These are phyloP conservation scores for Pseudochromis fuscus DNA, from an alignment of 2,797 vertebrate genomes.

Conservation along the genomic window DNA sequence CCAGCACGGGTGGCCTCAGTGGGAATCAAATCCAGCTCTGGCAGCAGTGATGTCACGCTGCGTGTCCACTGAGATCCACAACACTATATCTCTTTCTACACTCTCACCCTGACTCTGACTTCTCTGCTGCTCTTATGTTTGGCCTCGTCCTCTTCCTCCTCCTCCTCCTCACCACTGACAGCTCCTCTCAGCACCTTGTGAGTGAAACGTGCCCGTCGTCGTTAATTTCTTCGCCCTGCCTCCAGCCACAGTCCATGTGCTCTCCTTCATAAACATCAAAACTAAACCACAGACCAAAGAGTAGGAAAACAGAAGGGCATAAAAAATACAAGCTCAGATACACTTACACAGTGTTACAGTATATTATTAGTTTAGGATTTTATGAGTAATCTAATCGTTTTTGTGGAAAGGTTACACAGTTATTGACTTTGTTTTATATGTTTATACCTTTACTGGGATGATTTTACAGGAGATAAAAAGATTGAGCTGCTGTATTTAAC, in stretches of 20 bases:
- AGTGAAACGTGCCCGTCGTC: constrained; percentile 26
- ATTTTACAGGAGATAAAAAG: not conserved
- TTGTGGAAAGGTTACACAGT: not conserved
- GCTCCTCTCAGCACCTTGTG: constrained; percentile 51
- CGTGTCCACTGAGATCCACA: constrained; percentile 3
- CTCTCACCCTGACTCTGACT: not conserved
- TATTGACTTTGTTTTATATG: not conserved
- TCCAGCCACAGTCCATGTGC: constrained; percentile 25
- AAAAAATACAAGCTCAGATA: not conserved
- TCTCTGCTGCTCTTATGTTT: constrained; percentile 42
- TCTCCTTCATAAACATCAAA: constrained; percentile 44
- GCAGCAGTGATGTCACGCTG: constrained; percentile 30
- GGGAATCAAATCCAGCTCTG: constrained; percentile 25
- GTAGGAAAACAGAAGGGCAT: constrained; percentile 26
- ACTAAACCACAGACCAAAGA: constrained; percentile 22
- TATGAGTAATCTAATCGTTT: not conserved
- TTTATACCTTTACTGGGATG: not conserved
- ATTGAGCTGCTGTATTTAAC: too few relatives aligned
- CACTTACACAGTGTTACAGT: not conserved
- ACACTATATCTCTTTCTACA: constrained; percentile 3
- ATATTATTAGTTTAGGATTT: constrained; percentile 3
- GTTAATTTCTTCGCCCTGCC: constrained; percentile 12
- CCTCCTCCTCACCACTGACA: constrained; percentile 35
- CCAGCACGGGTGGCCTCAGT: constrained; percentile 36
- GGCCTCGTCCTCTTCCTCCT: not conserved